phyloP scores from a whole-genome alignment of 23 tunicate genomes.

The Trididemnum nubilum region DNA sequence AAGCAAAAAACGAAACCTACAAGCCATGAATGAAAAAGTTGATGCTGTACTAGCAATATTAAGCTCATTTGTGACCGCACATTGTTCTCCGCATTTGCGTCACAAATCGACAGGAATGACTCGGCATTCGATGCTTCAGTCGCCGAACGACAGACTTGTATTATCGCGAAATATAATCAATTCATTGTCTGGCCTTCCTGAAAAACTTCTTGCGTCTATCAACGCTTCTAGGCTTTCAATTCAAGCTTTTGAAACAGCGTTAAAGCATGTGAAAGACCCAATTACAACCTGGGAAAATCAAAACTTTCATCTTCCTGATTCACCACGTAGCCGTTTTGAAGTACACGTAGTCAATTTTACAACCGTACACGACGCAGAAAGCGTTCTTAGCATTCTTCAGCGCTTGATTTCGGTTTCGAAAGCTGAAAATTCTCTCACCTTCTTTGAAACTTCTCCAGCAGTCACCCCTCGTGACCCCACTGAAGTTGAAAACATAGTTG shows the following conservation, averaged over 20 bases:
- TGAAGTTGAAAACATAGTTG: conserved; percentile 9
- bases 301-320: background rate
- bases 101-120: background rate
- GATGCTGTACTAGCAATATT: background rate
- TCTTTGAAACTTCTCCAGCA: conserved; percentile 3
- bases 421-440: conserved; percentile 25
- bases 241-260: background rate
- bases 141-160: conserved; percentile 7
- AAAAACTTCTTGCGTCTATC: background rate
- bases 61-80: background rate
- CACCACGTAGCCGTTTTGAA: background rate
- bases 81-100: background rate
- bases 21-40: background rate
- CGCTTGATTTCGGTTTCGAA: conserved; percentile 10
- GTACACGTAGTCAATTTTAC: conserved; percentile 1
- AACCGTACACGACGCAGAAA: conserved; percentile 21
- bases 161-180: conserved; percentile 9
- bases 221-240: background rate
- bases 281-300: background rate
- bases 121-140: conserved; percentile 1
- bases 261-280: conserved; percentile 24
- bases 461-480: background rate
- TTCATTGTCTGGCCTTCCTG: background rate
- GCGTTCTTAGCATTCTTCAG: background rate
- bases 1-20: background rate